Base-by-base conservation (phyloP, 1,140 invertebrate species). In the Zaprionus nigranus region DNA sequence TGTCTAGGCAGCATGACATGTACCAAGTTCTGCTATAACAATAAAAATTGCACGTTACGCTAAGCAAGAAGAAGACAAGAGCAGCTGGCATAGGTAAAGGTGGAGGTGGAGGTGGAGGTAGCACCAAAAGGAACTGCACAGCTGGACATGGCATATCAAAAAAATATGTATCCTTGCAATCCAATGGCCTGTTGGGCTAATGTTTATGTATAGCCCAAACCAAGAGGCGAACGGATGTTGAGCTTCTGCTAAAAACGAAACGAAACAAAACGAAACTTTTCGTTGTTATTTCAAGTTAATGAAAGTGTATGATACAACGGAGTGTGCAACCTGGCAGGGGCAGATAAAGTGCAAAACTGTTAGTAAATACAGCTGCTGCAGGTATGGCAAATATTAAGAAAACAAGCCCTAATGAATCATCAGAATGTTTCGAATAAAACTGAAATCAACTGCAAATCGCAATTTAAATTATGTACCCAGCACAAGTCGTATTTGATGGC, bases 41-140 rank as follows among this genome's bases (percentile, higher is more conserved):
- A 85, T 85, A 85, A 85, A 85, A 85, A 85, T 82, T 81, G 66
- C 79, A 86, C 82, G 75, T 85, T 85, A 86, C 82, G 79, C 82
- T 75, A 63, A 38, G 58, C 40, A 56, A 69, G 63, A 40, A 65
- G 54, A 12, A 53, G 58, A 36, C 26, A 17, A 34, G 56, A 26
- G 59, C 58, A 59, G 62, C 46, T 7, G 22, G 38, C 54, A 46
- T 34, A 36, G 11, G 24, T 7, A 15, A 15, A 12, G 15, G 13
- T 40, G n/a, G 38, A 40, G 38, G 13, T n/a, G 11, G 1, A 40
- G 38, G 1, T 5, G 12, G 24, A 43, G 15, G n/a, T 12, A 57
- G 51, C 68, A 70, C 57, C 17, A 69, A 46, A 34, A 68, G 53
- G 53, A 67, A 63, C 65, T 56, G 54, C 71, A 82, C 81, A 81